These are phyloP conservation scores for Ennomos quercinarius DNA, from an alignment of 2,888 invertebrate genomes.

Conservation along the genomic window DNA sequence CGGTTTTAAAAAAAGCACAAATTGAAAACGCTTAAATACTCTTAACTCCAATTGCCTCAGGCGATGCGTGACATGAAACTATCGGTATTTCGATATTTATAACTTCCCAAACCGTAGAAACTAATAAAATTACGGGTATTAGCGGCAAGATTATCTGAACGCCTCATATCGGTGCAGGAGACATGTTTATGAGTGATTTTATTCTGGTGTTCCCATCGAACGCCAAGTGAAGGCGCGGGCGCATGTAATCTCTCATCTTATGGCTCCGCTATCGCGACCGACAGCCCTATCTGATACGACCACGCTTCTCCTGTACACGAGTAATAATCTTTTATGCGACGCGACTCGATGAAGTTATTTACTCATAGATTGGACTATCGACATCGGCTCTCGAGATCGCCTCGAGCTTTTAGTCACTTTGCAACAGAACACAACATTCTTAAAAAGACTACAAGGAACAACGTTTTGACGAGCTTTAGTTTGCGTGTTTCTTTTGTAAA, in stretches of 20 bases:
- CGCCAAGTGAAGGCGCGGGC: constrained; percentile 52
- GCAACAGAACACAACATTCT: constrained; percentile 28
- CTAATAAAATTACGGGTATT: constrained; percentile 54
- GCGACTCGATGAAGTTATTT: constrained; percentile 63
- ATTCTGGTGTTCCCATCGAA: constrained; percentile 62
- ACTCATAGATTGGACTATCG: constrained; percentile 50
- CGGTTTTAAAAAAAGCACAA: constrained; percentile 27
- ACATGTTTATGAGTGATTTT: constrained; percentile 63
- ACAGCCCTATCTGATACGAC: constrained; percentile 58
- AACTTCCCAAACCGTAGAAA: constrained; percentile 55
- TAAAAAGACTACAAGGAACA: constrained; percentile 2
- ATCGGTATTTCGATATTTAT: constrained; percentile 48
- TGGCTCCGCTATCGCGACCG: constrained; percentile 51
- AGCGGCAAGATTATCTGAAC: constrained; percentile 58
- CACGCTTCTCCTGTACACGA: constrained; percentile 51
- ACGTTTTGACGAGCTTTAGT: not conserved
- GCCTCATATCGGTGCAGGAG: constrained; percentile 52
- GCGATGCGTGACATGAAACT: constrained; percentile 38
- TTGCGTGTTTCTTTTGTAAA: not conserved
- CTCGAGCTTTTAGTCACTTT: constrained; percentile 37
- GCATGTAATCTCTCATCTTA: constrained; percentile 57
- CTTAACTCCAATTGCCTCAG: constrained; percentile 33
- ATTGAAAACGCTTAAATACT: constrained; percentile 24
- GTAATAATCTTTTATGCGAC: constrained; percentile 63
- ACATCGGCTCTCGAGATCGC: constrained; percentile 41